phyloP scores from a whole-genome alignment of 2,888 invertebrate genomes.

The Spilarctia lutea region DNA sequence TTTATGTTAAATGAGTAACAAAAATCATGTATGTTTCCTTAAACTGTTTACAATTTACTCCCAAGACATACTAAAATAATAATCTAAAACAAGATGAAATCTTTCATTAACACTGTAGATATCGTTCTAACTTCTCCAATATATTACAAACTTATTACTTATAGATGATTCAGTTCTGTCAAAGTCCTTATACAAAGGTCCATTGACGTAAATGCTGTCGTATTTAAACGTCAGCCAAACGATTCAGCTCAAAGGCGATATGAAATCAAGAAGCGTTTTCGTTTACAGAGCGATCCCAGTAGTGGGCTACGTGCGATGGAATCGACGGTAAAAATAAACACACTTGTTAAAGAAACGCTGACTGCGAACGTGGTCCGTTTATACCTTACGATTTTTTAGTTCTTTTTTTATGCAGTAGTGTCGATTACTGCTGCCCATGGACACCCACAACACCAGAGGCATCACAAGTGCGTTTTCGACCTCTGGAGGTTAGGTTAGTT shows the following conservation, averaged over 20 bases:
- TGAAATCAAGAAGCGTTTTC: constrained; percentile 39
- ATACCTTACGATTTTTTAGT: constrained; percentile 41
- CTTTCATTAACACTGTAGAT: neutral
- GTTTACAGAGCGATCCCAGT: constrained; percentile 34
- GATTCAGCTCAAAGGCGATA: constrained; percentile 40
- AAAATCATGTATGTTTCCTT: too few species aligned
- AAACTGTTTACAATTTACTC: too few species aligned
- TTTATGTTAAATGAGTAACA: too few species aligned
- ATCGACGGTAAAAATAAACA: constrained; percentile 68
- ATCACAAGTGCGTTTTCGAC: too few species aligned
- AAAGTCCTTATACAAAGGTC: constrained; percentile 14
- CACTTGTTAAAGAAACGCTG: constrained; percentile 73
- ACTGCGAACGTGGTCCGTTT: constrained; percentile 57
- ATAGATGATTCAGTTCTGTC: neutral
- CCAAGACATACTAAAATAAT: neutral
- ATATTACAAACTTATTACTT: too few species aligned
- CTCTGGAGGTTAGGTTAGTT: too few species aligned
- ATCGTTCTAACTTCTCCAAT: neutral
- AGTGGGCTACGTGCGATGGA: constrained; percentile 38
- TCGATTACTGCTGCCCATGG: too few species aligned
- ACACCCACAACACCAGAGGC: too few species aligned
- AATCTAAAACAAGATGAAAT: neutral
- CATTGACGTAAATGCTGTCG: constrained; percentile 13
- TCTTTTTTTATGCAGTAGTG: too few species aligned
- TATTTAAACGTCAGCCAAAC: constrained; percentile 17